phyloP scores from a whole-genome alignment of 2,797 vertebrate species.

The Iguana delicatissima region DNA sequence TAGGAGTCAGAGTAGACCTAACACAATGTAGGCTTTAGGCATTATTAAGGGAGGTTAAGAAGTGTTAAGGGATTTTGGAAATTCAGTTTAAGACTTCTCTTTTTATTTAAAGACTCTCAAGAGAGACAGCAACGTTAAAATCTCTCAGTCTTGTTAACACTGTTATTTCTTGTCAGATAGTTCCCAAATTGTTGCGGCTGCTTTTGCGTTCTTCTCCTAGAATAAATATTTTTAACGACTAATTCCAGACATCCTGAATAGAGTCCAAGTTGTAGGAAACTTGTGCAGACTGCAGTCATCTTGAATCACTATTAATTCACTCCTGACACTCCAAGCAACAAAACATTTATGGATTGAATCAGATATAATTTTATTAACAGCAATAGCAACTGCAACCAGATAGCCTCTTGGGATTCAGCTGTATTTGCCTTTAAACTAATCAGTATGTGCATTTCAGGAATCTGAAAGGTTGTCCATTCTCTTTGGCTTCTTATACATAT shows the following conservation, averaged over 20 bases:
- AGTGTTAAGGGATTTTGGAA: conserved; percentile 7
- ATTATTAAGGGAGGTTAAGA: not conserved
- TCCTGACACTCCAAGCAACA: conserved; percentile 15
- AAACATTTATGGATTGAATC: conserved; percentile 2
- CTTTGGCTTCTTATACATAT: not conserved
- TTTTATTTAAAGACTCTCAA: not conserved
- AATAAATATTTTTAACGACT: conserved; percentile 2
- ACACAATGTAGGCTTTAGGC: not conserved
- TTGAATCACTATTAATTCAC: conserved; percentile 25
- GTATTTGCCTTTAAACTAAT: not conserved
- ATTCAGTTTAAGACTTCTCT: not conserved
- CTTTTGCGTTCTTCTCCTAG: conserved; percentile 10
- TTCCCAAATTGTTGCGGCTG: not conserved
- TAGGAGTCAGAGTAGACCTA: not conserved
- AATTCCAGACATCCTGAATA: conserved; percentile 39
- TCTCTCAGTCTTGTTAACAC: not conserved
- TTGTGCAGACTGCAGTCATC: conserved; percentile 20
- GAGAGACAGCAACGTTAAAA: not conserved
- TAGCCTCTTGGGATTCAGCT: not conserved
- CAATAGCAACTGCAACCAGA: not conserved
- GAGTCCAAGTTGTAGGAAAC: conserved; percentile 25
- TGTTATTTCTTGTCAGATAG: not conserved
- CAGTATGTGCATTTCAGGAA: not conserved
- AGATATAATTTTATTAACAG: conserved; percentile 19
- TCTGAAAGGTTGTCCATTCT: not conserved